Evolutionary conservation across 92 coral and sea anemone species (phyloP), one percentile per base, ranked within the genome.

Genomic region (Blastomussa wellsi): DNA sequence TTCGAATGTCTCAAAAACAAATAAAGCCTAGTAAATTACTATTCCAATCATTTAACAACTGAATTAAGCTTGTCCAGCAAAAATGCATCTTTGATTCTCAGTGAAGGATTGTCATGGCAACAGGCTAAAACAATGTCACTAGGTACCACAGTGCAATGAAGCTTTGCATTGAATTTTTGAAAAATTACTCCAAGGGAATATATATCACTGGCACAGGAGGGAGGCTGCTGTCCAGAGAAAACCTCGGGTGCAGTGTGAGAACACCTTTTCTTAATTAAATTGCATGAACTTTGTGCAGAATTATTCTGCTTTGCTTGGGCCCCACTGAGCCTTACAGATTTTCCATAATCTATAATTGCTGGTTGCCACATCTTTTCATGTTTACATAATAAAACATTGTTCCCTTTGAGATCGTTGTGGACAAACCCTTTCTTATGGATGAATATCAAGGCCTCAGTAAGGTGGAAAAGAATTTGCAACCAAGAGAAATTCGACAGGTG

Each of bases 231-330:
- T 16, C 74, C 74, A 69, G 74, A 69, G 13, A 33, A 32, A 69
- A 69, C 74, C 36, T 69, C 74, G 15, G 74, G 74, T 69, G 74
- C 74, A 69, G 74, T 69, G 16, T 69, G 36, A 33, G 44, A 69
- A 11, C 42, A 35, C 28, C 9, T 69, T 33, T 33, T 33, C 47
- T 35, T 69, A 15, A 5, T n/a, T 12, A 69, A 35, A 69, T 16
- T 69, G 42, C 15, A 6, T 69, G 74, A 69, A 20, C 71, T 4
- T 65, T 26, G 71, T 29, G 71, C 71, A 65, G 37, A 65, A 65
- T 65, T 65, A 29, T 26, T 29, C 11, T 65, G 9, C 36, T 29
- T 65, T 65, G 71, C 71, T 69, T 35, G 28, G 26, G 74, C 47
- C 3, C 28, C 74, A 35, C 74, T 69, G 74, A 39, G 37, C 7